Evolutionary conservation across 2,113 vertebrate genomes (phyloP).

Genomic region (Phylloscopus whistleri): DNA sequence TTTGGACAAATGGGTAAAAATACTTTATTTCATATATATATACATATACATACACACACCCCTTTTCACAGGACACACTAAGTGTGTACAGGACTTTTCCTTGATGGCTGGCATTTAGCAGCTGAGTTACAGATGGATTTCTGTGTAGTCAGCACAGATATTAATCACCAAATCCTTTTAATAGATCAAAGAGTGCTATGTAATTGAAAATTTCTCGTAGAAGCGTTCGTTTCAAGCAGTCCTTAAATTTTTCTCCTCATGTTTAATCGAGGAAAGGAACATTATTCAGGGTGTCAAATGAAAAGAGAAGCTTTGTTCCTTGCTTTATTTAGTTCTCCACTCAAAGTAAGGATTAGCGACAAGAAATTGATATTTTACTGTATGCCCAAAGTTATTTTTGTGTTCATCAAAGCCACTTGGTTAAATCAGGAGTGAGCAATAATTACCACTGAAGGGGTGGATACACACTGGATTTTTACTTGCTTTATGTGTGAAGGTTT

Average conservation of each 20-base stretch:
- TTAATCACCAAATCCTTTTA: neutral
- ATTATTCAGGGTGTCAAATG: neutral
- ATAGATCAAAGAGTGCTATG: neutral
- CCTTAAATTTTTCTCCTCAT: neutral
- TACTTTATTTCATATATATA: neutral
- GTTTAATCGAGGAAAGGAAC: neutral
- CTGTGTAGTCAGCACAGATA: neutral
- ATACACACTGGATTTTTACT: neutral
- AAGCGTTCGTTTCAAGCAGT: rapidly evolving
- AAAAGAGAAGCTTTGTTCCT: neutral
- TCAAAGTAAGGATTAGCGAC: neutral
- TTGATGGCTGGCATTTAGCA: neutral
- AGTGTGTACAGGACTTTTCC: neutral
- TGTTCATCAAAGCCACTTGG: neutral
- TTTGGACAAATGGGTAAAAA: neutral
- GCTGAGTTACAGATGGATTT: neutral
- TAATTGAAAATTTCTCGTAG: neutral
- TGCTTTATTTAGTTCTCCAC: neutral
- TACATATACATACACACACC: rapidly evolving
- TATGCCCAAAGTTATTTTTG: neutral
- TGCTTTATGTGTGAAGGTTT: neutral
- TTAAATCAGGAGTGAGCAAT: neutral
- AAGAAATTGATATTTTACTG: neutral
- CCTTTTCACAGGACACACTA: neutral
- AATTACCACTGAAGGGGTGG: neutral